Evolutionary conservation across 2,797 vertebrate species (phyloP).

Genomic region (Notolabrus celidotus): DNA sequence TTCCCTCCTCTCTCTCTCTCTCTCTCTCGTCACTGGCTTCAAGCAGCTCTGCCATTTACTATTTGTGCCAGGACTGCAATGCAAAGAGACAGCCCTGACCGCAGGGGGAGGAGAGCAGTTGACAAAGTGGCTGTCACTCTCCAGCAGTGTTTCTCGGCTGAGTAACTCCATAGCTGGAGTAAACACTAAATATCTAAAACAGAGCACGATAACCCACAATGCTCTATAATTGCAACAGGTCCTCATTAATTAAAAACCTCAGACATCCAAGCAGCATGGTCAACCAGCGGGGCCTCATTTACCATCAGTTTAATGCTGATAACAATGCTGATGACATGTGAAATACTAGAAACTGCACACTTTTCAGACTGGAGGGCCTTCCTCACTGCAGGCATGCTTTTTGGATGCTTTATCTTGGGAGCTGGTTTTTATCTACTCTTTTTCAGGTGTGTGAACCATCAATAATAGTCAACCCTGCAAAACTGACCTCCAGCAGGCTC

Average conservation of each 20-base stretch:
- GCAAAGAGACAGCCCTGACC: constrained; percentile 68
- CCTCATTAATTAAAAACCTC: constrained; percentile 52
- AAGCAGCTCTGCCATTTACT: constrained; percentile 73
- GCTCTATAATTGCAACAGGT: constrained; percentile 47
- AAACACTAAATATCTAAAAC: constrained; percentile 52
- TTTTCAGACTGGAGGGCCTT: constrained; percentile 9
- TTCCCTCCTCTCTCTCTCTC: constrained; percentile 7
- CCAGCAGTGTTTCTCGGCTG: constrained; percentile 45
- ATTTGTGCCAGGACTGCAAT: constrained; percentile 72
- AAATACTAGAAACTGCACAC: constrained; percentile 19
- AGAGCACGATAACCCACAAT: constrained; percentile 36
- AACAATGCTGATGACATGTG: constrained; percentile 23
- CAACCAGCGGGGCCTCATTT: constrained; percentile 44
- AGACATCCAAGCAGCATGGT: constrained; percentile 25
- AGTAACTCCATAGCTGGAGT: constrained; percentile 58
- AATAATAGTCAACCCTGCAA: too few relatives aligned
- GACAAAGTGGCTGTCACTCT: constrained; percentile 75
- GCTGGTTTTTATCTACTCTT: neutral
- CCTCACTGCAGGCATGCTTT: neutral
- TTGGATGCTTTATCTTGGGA: neutral
- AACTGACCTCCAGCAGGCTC: too few relatives aligned
- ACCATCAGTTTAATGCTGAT: constrained; percentile 33
- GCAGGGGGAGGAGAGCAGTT: constrained; percentile 48
- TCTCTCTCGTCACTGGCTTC: constrained; percentile 54
- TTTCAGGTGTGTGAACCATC: neutral